A percentile compares a stretch with the other conserved stretches of the same genome.
Evolutionary conservation across 2,888 invertebrate species (phyloP).

Genomic region (Malthinus flaveolus): DNA sequence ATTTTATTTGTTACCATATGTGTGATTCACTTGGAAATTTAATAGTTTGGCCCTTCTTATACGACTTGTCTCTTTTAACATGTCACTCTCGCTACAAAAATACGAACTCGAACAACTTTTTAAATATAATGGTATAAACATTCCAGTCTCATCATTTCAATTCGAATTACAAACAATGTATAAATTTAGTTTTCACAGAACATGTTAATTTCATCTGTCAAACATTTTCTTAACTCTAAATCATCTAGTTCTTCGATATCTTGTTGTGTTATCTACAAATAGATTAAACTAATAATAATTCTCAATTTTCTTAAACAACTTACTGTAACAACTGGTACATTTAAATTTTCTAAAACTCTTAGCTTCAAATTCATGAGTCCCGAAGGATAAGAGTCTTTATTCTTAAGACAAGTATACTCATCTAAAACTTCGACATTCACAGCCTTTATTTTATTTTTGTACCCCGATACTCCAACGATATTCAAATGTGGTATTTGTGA

Average conservation of each 20-base stretch:
- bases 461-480: constrained; percentile 50
- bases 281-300: background rate
- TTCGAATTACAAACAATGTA: too few species aligned
- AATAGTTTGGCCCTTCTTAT: too few species aligned
- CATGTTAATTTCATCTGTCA: constrained; percentile 45
- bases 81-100: too few species aligned
- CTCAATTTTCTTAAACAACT: constrained; percentile 21
- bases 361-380: constrained; percentile 55
- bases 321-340: constrained; percentile 51
- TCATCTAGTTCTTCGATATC: constrained; percentile 42
- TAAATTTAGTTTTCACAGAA: constrained; percentile 34
- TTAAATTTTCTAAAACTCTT: constrained; percentile 48
- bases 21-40: too few species aligned
- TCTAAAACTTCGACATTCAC: constrained; percentile 56
- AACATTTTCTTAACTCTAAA: constrained; percentile 40
- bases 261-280: constrained; percentile 34
- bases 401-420: constrained; percentile 49
- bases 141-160: constrained; percentile 15
- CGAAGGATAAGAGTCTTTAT: constrained; percentile 44
- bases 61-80: too few species aligned
- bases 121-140: constrained; percentile 9
- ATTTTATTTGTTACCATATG: background rate
- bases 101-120: constrained; percentile 1
- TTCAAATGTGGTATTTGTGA: constrained; percentile 49
- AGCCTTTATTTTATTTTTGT: constrained; percentile 44